Percentiles rank a stretch among this genome's conserved stretches.
phyloP scores from a whole-genome alignment of 2,113 vertebrate genomes.

The Plecturocebus donacophilus region DNA sequence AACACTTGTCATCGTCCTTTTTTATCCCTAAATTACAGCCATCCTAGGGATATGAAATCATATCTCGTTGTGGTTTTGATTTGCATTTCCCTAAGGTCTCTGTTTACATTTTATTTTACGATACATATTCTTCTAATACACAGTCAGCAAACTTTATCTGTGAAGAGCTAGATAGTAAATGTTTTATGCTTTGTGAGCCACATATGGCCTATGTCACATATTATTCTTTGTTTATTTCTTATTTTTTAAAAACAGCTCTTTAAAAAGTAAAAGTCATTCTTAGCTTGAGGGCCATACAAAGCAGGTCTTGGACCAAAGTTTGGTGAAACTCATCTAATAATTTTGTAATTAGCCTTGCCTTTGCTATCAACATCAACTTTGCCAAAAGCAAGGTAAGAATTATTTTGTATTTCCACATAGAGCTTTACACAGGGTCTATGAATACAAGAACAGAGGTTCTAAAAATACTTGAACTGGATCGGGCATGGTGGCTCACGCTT shows the following conservation, averaged over 20 bases:
- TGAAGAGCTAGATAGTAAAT: background rate
- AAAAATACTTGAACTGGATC: conserved; percentile 38
- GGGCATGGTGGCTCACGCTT: too few species aligned
- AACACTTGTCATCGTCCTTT: background rate
- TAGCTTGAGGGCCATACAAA: conserved; percentile 4
- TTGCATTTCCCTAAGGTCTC: background rate
- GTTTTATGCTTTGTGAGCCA: background rate
- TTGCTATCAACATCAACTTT: background rate
- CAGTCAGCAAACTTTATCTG: background rate
- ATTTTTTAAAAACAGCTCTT: background rate
- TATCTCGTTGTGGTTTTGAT: conserved; percentile 19
- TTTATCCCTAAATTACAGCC: background rate
- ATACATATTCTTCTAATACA: background rate
- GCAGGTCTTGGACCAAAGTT: background rate
- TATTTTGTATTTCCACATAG: background rate
- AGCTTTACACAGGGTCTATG: background rate
- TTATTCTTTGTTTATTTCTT: background rate
- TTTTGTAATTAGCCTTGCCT: conserved; percentile 15
- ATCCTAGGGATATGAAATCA: background rate
- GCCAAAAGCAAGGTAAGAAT: background rate
- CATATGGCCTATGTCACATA: background rate
- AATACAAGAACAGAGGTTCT: background rate
- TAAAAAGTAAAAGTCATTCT: conserved; percentile 18
- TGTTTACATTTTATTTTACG: background rate
- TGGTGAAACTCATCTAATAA: background rate